phyloP scores from a whole-genome alignment of 2,113 vertebrate species.

The Nothobranchius kuhntae region DNA sequence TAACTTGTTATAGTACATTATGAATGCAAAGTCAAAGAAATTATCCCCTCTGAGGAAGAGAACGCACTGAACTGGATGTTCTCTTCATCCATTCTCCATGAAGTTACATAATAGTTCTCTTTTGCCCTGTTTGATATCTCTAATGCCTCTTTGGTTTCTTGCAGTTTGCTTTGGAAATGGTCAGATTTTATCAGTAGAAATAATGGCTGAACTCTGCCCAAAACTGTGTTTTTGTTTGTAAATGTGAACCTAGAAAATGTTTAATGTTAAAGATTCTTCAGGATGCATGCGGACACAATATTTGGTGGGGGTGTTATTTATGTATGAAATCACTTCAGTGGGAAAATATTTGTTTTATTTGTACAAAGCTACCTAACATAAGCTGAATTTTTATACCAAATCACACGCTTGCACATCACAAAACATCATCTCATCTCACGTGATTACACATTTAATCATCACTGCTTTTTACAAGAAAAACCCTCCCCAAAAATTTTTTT shows the following conservation, averaged over 20 bases:
- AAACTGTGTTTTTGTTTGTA: too few relatives aligned
- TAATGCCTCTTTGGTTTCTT: constrained; percentile 7
- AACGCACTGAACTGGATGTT: constrained; percentile 40
- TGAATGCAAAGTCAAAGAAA: constrained; percentile 16
- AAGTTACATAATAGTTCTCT: constrained; percentile 46
- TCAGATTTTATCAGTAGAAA: too few relatives aligned
- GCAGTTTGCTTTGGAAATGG: background rate
- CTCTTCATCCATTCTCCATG: constrained; percentile 57
- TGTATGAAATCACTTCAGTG: too few relatives aligned
- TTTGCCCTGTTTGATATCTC: constrained; percentile 17
- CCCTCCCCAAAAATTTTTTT: constrained; percentile 1
- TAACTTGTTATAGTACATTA: constrained; percentile 2
- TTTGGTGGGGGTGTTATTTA: background rate
- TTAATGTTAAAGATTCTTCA: background rate
- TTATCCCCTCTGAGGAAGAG: constrained; percentile 30
- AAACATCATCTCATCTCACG: background rate
- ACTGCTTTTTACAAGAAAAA: background rate
- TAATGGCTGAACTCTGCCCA: too few relatives aligned
- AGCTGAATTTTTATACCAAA: background rate
- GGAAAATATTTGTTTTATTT: constrained; percentile 12
- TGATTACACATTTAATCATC: background rate
- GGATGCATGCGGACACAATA: background rate
- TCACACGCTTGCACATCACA: background rate
- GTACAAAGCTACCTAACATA: background rate
- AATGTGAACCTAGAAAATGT: background rate